Evolutionary conservation across 2,113 vertebrate genomes (phyloP), one percentile per base, ranked within the genome.

Genomic region (Illadopsis cleaveri): DNA sequence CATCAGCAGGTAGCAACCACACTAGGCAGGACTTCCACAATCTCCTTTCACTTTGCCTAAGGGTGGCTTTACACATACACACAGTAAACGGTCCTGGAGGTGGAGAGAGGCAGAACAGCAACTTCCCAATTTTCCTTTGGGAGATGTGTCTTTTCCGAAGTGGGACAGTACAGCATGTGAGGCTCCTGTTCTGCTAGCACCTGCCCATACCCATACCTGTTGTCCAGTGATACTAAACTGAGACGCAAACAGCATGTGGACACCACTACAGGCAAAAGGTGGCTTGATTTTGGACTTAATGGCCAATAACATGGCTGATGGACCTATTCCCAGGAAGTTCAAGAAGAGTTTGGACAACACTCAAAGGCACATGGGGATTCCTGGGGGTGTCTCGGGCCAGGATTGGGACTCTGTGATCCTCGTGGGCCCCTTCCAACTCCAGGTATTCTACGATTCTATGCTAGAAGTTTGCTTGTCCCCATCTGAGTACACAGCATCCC

Each of bases 141-240:
- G n/a, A 79, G 40, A 57, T 0, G 1, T 40, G 15, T 22, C 15
- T 80, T 66, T 40, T 48, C 31, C 42, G 40, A 58, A 58, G 42
- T 0, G 0, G 21, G 22, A 33, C 53, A 30, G 35, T 35, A 30
- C 10, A 57, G 12, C 33, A 12, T 1, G 0, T 1, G 0, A 68
- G 20, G 11, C 48, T 66, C 37, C 28, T 9, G 2, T 44, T 25
- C 48, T 16, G 19, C 14, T 23, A 33, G 38, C 4, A 15, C 13
- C 40, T 60, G 50, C 40, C 33, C 21, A 19, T 17, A 25, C 4
- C 24, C 40, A 28, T 0, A 1, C 15, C 38, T 68, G 21, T 5
- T 44, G 53, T 21, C 21, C 54, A 40, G 35, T 2, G 5, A 38
- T 3, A 58, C 22, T 20, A 40, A 78, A 54, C 18, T 3, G 5